Evolutionary conservation across 2,113 vertebrate genomes (phyloP).

Genomic region (Tinamus guttatus): DNA sequence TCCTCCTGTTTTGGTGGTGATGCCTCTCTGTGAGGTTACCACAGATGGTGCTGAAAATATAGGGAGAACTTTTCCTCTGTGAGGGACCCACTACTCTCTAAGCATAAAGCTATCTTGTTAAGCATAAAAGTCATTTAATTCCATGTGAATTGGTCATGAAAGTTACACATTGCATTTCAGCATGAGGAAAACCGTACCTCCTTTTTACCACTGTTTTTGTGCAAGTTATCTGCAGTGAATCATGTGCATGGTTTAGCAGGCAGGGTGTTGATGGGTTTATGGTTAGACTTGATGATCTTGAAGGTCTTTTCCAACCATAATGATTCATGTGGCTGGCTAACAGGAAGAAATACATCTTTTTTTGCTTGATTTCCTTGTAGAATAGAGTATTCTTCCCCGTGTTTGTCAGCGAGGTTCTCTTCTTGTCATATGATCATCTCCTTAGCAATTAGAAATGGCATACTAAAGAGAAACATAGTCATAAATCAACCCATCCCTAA

Average conservation of each 20-base stretch:
- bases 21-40: background rate
- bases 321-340: background rate
- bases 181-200: background rate
- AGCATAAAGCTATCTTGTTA: background rate
- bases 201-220: background rate
- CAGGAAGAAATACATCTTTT: background rate
- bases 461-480: background rate
- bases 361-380: background rate
- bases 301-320: no score
- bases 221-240: background rate
- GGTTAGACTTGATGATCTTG: no score
- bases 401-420: background rate
- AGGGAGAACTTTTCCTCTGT: background rate
- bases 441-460: background rate
- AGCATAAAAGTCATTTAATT: background rate
- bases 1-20: background rate
- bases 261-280: no score
- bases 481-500: background rate
- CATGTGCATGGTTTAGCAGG: no score
- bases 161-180: background rate
- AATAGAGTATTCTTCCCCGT: background rate
- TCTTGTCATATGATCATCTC: background rate
- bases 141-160: background rate
- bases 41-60: background rate
- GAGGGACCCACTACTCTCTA: background rate